Conservation (phyloP, 2,797 vertebrate genomes). For the Hyperoplus immaculatus region DNA sequence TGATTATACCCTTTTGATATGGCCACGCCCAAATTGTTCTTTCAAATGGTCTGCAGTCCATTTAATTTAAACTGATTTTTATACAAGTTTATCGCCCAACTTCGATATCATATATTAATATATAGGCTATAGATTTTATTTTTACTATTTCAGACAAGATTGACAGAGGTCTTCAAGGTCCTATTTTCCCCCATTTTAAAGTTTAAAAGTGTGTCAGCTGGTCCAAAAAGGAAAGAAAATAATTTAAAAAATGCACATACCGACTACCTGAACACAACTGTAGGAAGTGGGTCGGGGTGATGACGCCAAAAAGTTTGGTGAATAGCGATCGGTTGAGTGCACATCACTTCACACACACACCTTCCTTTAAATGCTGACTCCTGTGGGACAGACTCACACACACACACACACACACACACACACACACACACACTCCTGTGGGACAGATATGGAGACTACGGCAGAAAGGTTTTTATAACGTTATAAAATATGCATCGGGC, state of each 20-base stretch:
- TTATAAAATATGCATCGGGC: slow-evolving; percentile 60
- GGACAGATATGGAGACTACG: not conserved
- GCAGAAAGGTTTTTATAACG: slow-evolving; percentile 1
- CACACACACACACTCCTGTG: slow-evolving; percentile 7
- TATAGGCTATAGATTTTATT: no score
- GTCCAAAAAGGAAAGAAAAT: not conserved
- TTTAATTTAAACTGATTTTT: no score
- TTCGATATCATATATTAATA: no score
- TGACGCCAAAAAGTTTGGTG: slow-evolving; percentile 29
- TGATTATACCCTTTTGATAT: no score
- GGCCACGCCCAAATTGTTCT: no score
- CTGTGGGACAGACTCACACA: not conserved
- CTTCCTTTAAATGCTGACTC: slow-evolving; percentile 56
- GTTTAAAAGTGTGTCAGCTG: slow-evolving; percentile 1
- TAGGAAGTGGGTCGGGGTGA: slow-evolving; percentile 39
- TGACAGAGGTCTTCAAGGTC: not conserved
- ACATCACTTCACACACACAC: not conserved
- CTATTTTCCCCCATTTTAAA: not conserved
- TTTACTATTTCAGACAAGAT: no score
- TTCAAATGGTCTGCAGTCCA: no score
- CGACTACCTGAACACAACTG: not conserved
- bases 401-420: no score
- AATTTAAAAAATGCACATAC: not conserved
- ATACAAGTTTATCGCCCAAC: no score
- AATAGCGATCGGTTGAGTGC: slow-evolving; percentile 7